Base-by-base conservation (phyloP, 2,113 vertebrate genomes). In the Epinephelus lanceolatus region DNA sequence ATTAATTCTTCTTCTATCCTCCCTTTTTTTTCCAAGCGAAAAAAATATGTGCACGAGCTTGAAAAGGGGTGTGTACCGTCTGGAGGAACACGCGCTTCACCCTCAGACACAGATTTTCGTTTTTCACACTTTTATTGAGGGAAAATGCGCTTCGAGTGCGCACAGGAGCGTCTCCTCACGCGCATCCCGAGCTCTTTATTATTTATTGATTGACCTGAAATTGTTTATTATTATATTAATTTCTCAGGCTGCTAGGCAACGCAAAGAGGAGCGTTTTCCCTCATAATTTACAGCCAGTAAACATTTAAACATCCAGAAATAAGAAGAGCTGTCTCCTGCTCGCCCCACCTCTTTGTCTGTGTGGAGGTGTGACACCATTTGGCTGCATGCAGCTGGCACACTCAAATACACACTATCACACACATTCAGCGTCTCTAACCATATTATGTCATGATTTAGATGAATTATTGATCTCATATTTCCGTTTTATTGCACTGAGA, bases 31-130 rank as follows among this genome's bases (percentile, higher is more conserved):
- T 23, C 56, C 57, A 71, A 68, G 30, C 65, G 33, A 47, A 25
- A 59, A 57, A 61, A 70, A 70, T 65, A 81, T 53, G 86, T 86
- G 87, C 84, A 89, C 88, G 91, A 76, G 91, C 91, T 59, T 66
- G 33, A 77, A 93, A 92, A 92, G 93, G 92, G 91, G 94, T 91
- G 92, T 94, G 91, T 93, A 15, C 89, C 67, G 89, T 88, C 71
- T 90, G 85, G 82, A 57, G 47, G 37, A 81, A 69, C 84, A 85
- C 89, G 83, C 87, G 86, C 86, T 76, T 73, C 68, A 69, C 6
- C 23, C 45, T 51, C 52, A 65, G 10, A 60, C 78, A 6, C 53
- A 37, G 7, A 68, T 51, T 47, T 56, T 30, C 13, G n/a, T 81
- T 53, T 83, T 73, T 63, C 6, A 0, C 69, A 77, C 83, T 87